A percentile compares a stretch with the other conserved stretches of the same genome.
Evolutionary conservation across 1,140 invertebrate genomes (phyloP).

Genomic region (Microplitis demolitor): DNA sequence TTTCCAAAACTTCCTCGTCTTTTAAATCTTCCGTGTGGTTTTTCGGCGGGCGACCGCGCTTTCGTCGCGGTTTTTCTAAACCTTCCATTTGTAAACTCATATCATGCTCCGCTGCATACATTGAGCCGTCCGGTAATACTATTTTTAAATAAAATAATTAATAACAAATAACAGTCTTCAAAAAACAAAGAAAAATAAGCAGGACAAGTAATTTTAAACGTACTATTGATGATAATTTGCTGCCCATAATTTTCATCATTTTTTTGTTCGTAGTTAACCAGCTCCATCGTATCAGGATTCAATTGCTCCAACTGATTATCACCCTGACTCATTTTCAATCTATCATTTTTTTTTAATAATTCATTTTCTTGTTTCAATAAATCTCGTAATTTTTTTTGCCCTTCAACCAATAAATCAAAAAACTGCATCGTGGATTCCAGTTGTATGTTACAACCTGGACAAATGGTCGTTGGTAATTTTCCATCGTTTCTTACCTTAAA

Average conservation of each 20-base stretch:
- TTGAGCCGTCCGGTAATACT: slow-evolving; percentile 63
- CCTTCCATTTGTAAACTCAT: slow-evolving; percentile 67
- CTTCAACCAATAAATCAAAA: slow-evolving; percentile 71
- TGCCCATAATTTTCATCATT: slow-evolving; percentile 55
- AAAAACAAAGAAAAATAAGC: not conserved
- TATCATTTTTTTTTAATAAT: slow-evolving; percentile 41
- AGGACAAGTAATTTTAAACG: not conserved
- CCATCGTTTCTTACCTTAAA: slow-evolving; percentile 70
- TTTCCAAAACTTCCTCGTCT: slow-evolving; percentile 44
- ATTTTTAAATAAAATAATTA: slow-evolving; percentile 29
- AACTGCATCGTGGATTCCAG: slow-evolving; percentile 74
- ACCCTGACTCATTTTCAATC: slow-evolving; percentile 38
- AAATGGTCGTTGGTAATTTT: slow-evolving; percentile 71
- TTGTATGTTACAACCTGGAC: slow-evolving; percentile 76
- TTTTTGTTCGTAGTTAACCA: slow-evolving; percentile 25
- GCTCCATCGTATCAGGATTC: slow-evolving; percentile 17
- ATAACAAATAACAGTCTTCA: slow-evolving; percentile 30
- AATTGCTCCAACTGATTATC: slow-evolving; percentile 25
- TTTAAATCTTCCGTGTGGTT: slow-evolving; percentile 47
- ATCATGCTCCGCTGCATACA: slow-evolving; percentile 65
- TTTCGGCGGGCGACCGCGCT: slow-evolving; percentile 73
- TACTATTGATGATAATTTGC: slow-evolving; percentile 54
- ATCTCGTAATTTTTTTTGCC: slow-evolving; percentile 66
- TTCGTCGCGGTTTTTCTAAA: slow-evolving; percentile 68
- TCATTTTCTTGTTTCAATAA: slow-evolving; percentile 61